These are phyloP conservation scores for Tokudaia muenninki DNA, from an alignment of 2,797 vertebrate species.

Conservation along the genomic window DNA sequence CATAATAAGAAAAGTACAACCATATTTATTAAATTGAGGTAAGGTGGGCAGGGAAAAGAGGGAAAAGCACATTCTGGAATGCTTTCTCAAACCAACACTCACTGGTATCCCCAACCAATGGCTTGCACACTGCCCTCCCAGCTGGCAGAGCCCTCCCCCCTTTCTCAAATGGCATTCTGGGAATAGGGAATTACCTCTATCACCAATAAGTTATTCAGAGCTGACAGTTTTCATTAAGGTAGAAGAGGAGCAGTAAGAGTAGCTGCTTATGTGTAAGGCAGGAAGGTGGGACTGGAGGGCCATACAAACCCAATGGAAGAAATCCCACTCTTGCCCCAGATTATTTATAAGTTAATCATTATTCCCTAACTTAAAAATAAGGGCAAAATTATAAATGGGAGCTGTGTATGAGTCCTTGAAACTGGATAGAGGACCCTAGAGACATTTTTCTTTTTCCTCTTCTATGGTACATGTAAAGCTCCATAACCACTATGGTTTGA, in stretches of 20 bases:
- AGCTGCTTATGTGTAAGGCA: slow-evolving; percentile 57
- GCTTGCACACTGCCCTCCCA: not conserved
- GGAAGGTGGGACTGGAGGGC: slow-evolving; percentile 22
- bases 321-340: slow-evolving; percentile 44
- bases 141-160: not conserved
- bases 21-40: slow-evolving; percentile 74
- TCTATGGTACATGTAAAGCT: slow-evolving; percentile 55
- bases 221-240: not conserved
- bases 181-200: not conserved
- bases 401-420: slow-evolving; percentile 20
- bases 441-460: not conserved
- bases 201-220: slow-evolving; percentile 44
- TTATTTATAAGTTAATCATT: slow-evolving; percentile 72
- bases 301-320: not conserved
- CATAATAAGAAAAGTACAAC: slow-evolving; percentile 77
- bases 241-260: not conserved
- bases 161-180: not conserved
- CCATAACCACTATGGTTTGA: slow-evolving; percentile 63
- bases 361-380: slow-evolving; percentile 73
- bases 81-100: slow-evolving; percentile 51
- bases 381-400: slow-evolving; percentile 28
- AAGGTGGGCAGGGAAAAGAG: slow-evolving; percentile 23
- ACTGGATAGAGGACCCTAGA: slow-evolving; percentile 13
- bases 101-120: slow-evolving; percentile 3
- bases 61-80: slow-evolving; percentile 65